phyloP scores from a whole-genome alignment of 2,113 vertebrate genomes.

The Hepsetus odoe region DNA sequence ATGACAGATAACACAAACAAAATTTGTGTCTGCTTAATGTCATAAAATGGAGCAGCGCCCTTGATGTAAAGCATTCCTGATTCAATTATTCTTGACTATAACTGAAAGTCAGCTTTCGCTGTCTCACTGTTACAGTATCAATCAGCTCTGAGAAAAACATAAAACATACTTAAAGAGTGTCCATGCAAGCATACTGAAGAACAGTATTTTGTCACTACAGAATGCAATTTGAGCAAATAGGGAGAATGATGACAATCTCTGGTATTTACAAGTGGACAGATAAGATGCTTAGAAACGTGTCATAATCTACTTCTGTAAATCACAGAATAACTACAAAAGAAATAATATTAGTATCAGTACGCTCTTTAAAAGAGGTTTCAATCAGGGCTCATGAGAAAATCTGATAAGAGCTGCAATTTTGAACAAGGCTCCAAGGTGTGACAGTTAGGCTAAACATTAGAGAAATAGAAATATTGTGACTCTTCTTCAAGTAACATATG shows the following conservation, averaged over 20 bases:
- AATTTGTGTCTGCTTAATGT: neutral
- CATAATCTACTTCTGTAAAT: neutral
- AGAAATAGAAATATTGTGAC: slow-evolving; percentile 43
- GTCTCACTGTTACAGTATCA: neutral
- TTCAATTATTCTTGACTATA: neutral
- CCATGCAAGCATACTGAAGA: neutral
- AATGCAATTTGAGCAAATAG: neutral
- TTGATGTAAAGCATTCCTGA: slow-evolving; percentile 1
- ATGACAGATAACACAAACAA: neutral
- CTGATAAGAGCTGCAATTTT: neutral
- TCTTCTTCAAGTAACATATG: slow-evolving; percentile 26
- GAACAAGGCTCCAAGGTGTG: slow-evolving; percentile 4
- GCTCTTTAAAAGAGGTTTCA: neutral
- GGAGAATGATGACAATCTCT: neutral
- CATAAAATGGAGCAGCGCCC: neutral
- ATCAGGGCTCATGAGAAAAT: neutral
- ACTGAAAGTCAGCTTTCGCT: slow-evolving; percentile 1
- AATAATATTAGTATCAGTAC: neutral
- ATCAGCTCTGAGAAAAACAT: neutral
- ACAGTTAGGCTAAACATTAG: neutral
- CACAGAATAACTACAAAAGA: neutral
- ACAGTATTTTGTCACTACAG: neutral
- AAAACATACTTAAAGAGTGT: neutral
- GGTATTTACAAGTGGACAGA: neutral
- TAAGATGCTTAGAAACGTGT: neutral